A percentile compares a stretch with the other conserved stretches of the same genome.
Evolutionary conservation across 1,140 invertebrate genomes (phyloP).

Genomic region (Drosophila chauvacae): DNA sequence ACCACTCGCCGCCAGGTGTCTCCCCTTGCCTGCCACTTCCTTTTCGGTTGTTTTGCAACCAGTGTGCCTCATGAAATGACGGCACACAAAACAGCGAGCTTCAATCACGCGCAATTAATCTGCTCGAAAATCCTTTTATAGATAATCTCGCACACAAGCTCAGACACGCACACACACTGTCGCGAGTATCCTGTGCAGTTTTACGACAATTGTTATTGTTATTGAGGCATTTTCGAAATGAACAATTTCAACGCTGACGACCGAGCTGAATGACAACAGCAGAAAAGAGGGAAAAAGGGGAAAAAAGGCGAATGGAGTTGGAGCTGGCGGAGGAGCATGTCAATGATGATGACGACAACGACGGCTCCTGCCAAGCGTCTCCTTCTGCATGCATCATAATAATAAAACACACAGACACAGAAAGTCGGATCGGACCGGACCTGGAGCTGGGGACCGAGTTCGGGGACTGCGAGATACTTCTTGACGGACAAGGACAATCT

Average conservation of each 20-base stretch:
- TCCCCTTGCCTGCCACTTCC: not conserved
- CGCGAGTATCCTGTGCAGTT: slow-evolving; percentile 74
- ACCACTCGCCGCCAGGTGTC: not conserved
- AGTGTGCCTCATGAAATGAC: slow-evolving; percentile 30
- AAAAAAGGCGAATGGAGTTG: not conserved
- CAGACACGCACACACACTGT: slow-evolving; percentile 33
- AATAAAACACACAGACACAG: slow-evolving; percentile 76
- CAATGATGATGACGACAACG: slow-evolving; percentile 65
- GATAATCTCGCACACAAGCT: slow-evolving; percentile 75
- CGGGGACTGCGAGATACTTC: slow-evolving; percentile 29
- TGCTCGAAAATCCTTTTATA: slow-evolving; percentile 82
- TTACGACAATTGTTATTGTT: slow-evolving; percentile 84
- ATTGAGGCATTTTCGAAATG: slow-evolving; percentile 84
- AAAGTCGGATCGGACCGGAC: slow-evolving; percentile 11
- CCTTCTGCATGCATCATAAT: slow-evolving; percentile 78
- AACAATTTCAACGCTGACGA: slow-evolving; percentile 80
- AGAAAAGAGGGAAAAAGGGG: slow-evolving; percentile 20
- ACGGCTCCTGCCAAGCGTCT: slow-evolving; percentile 52
- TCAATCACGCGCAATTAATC: slow-evolving; percentile 82
- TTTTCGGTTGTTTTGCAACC: slow-evolving; percentile 11
- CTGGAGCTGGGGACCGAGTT: not conserved
- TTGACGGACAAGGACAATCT: slow-evolving; percentile 61
- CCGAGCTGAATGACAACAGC: slow-evolving; percentile 76
- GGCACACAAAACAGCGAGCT: slow-evolving; percentile 60
- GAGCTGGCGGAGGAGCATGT: slow-evolving; percentile 59